Conservation (phyloP, 2,888 invertebrate genomes). For the Oscheius sp. region DNA sequence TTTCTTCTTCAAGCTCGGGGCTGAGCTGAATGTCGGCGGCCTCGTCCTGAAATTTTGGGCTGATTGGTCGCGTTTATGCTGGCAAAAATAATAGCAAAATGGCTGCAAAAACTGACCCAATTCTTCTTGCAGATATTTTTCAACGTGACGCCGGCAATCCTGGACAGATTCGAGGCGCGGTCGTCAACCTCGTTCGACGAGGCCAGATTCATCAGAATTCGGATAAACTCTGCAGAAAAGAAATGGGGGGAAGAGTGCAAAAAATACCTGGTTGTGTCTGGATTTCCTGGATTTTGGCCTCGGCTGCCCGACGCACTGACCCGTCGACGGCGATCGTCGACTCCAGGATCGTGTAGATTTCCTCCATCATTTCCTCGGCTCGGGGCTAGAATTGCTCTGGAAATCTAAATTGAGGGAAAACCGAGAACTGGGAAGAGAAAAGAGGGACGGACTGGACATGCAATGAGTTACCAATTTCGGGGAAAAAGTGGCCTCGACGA, state of each 20-base stretch:
- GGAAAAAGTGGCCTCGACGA: too few relatives aligned
- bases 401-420: too few relatives aligned
- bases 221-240: neutral
- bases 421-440: too few relatives aligned
- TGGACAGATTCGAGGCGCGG: constrained; percentile 82
- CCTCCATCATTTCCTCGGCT: neutral
- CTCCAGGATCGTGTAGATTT: neutral
- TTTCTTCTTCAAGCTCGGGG: constrained; percentile 57
- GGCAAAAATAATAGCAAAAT: neutral
- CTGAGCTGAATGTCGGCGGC: constrained; percentile 53
- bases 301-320: constrained; percentile 73
- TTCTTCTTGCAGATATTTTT: constrained; percentile 96
- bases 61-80: too few relatives aligned
- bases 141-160: constrained; percentile 91
- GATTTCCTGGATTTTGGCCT: constrained; percentile 45
- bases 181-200: neutral
- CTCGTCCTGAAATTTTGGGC: constrained; percentile 45
- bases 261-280: constrained; percentile 31
- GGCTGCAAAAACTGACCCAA: constrained; percentile 79
- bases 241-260: neutral
- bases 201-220: neutral
- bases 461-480: too few relatives aligned
- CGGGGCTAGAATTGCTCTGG: too few relatives aligned
- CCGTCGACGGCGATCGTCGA: constrained; percentile 74
- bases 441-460: too few relatives aligned